Evolutionary conservation across 2,113 vertebrate species (phyloP), one percentile per base, ranked within the genome.

Genomic region (Pseudopipra pipra): DNA sequence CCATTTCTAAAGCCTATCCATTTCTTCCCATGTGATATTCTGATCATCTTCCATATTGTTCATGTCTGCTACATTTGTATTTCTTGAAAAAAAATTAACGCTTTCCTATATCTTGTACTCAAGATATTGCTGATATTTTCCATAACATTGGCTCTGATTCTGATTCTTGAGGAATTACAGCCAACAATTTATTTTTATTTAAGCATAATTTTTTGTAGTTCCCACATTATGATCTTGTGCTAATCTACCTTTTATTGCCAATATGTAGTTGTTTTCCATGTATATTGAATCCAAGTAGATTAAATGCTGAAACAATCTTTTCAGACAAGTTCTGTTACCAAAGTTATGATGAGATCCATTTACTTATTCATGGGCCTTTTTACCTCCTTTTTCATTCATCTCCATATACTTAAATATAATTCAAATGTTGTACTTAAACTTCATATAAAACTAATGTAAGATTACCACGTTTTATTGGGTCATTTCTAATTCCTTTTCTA

Each of bases 11-110:
- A 49, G 11, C 43, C 62, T 95, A 92, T 81, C 80, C 44, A 44
- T 95, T 92, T 84, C 86, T 91, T 95, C 92, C 90, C 95, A 68
- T 65, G 91, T 67, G 93, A 75, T 71, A 49, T 72, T 81, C 65
- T 74, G 72, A 86, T 87, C 89, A 68, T 39, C 70, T 84, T 81
- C 91, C 73, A 68, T 92, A 96, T 90, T 95, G 76, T 68, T 88
- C 86, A 74, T 44, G 65, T 81, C 83, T 92, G 52, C 13, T 87
- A 56, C 70, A 12, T 27, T 84, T 49, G 10, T 71, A 78, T 51
- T 55, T 72, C 65, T 61, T 35, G 27, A 86, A 88, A 93, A 55
- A 70, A 75, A 65, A 35, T 77, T 81, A 90, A 81, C 9, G 0
- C 13, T 6, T 81, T 96, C 59, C 6, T 83, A 3, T 13, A 52